Evolutionary conservation across 1,140 invertebrate species (phyloP), one percentile per base, ranked within the genome.

Genomic region (Ceratosolen solmsi): DNA sequence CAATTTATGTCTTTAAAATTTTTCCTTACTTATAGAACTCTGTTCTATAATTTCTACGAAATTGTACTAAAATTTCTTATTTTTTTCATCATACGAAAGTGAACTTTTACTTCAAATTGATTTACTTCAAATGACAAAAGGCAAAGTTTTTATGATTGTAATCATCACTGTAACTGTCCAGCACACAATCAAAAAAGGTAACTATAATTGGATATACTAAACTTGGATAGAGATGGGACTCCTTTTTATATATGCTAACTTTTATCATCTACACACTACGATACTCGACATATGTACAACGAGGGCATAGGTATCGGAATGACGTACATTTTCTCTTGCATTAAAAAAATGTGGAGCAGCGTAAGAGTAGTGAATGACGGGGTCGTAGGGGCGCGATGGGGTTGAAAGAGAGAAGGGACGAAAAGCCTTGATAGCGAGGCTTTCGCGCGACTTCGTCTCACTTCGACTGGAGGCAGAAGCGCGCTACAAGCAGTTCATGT

Each of bases 401-500:
- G 17, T 65, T 36, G 30, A 65, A 17, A 13, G 25, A 27, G 27
- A 30, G 15, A 65, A 13, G 56, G 56, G 13, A 11, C 5, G 17
- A 68, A n/a, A 33, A 68, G 15, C 7, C 15, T 68, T 2, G 38
- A 49, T 49, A 71, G 41, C 49, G 49, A 71, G 70, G n/a, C 70
- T 41, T 25, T n/a, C 9, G n/a, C 11, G 17, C 22, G 36, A 13
- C 71, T 30, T 7, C 13, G 25, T 72, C 70, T 54, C 70, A 7
- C 25, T 49, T 22, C 17, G 1, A 15, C 49, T 33, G 60, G 56
- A 80, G 63, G 78, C 82, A 80, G 60, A 77, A 77, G 74, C 63
- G 83, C 81, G 82, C 81, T 84, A 77, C 68, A n/a, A 78, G 76
- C 84, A 84, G 87, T 86, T 89, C 86, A 88, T 89, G 88, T 90